Evolutionary conservation across 2,888 invertebrate genomes (phyloP), one percentile per base, ranked within the genome.

Genomic region (Apodemia mormo): DNA sequence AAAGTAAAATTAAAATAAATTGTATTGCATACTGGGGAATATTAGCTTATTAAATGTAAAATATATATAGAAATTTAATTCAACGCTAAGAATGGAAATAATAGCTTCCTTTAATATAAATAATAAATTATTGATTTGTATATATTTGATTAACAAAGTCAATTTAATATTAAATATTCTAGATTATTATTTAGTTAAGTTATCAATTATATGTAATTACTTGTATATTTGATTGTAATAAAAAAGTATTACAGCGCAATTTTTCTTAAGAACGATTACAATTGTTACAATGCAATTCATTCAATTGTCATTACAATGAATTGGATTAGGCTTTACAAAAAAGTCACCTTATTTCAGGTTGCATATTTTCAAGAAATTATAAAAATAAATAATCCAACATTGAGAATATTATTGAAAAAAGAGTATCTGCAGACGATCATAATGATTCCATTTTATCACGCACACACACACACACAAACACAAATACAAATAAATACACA

Each of bases 81-180:
- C 22, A 22, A 54, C 0, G 54, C 8, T 8, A 61, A 30, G 61
- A 14, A 61, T 61, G 30, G 61, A 6, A 61, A 61, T 61, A 61
- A 14, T 30, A 61, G 12, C 61, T 61, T 61, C 14, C 61, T 61
- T 61, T 1, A 61, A 61, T 61, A 61, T 29, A 10, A 56, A 56
- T 56, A 49, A 14, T 56, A 56, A 22, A 56, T 56, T 56, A 56
- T 56, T 49, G 5, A 49, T 56, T 29, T 56, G 33, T 33, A 61
- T 61, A 61, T 58, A 58, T 58, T 61, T 61, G 61, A 1, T 29
- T 33, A 61, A 61, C 33, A 33, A 61, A 61, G 61, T 61, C 61
- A 61, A 61, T 33, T 61, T 61, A 61, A 61, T 33, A 12, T 30
- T 30, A 61, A 30, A 61, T 61, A 30, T 10, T 61, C 30, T 61